Percentiles rank a stretch among this genome's conserved stretches.
These are phyloP conservation scores for Diabrotica undecimpunctata DNA, from an alignment of 1,140 invertebrate species.

Conservation along the genomic window DNA sequence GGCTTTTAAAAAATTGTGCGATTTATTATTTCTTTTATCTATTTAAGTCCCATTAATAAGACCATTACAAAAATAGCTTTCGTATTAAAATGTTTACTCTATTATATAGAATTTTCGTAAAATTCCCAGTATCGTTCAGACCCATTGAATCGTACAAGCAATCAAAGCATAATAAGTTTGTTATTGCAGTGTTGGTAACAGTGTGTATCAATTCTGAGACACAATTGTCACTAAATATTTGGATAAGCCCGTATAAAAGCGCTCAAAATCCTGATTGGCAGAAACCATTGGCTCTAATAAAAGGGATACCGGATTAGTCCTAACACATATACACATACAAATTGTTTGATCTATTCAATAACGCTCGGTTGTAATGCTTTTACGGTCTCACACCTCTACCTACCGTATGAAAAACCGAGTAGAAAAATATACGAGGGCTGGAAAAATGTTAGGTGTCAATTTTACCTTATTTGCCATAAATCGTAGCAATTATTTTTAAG, in stretches of 20 bases:
- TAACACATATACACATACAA: slow-evolving; percentile 9
- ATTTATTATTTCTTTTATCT: too few relatives aligned
- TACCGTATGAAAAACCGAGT: slow-evolving; percentile 1
- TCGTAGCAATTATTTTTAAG: too few relatives aligned
- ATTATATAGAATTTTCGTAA: too few relatives aligned
- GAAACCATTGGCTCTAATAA: slow-evolving; percentile 14
- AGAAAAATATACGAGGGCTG: not conserved
- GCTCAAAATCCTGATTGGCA: slow-evolving; percentile 18
- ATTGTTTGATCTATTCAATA: slow-evolving; percentile 5
- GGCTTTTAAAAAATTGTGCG: too few relatives aligned
- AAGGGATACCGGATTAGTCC: slow-evolving; percentile 15
- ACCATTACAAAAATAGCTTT: too few relatives aligned
- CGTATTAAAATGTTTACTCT: too few relatives aligned
- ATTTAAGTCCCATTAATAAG: too few relatives aligned
- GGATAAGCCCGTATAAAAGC: slow-evolving; percentile 19
- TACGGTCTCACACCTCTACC: slow-evolving; percentile 21
- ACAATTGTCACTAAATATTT: slow-evolving; percentile 26
- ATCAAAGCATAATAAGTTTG: slow-evolving; percentile 19
- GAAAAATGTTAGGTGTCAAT: too few relatives aligned
- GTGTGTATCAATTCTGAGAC: slow-evolving; percentile 20
- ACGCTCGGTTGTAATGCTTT: slow-evolving; percentile 16
- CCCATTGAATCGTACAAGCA: slow-evolving; percentile 8
- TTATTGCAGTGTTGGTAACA: slow-evolving; percentile 20
- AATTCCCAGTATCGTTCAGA: too few relatives aligned
- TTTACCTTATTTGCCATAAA: too few relatives aligned